Percentiles rank a stretch among this genome's conserved stretches.
phyloP scores from a whole-genome alignment of 2,888 invertebrate genomes.

The Apamea sordens region DNA sequence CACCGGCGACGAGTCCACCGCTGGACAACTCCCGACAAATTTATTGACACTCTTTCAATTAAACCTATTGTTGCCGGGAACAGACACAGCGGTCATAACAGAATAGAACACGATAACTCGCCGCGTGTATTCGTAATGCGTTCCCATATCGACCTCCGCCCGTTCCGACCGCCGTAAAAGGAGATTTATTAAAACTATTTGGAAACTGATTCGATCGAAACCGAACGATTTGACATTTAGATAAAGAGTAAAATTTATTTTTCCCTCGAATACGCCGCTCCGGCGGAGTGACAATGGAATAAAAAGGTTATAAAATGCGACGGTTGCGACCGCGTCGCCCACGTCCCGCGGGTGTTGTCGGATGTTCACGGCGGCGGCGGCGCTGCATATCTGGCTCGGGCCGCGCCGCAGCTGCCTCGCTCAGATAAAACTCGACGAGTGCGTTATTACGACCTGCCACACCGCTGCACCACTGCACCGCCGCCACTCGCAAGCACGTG shows the following conservation, averaged over 20 bases:
- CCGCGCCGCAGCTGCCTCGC: conserved; percentile 79
- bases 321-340: conserved; percentile 85
- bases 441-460: conserved; percentile 83
- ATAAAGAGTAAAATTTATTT: conserved; percentile 90
- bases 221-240: conserved; percentile 90
- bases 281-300: conserved; percentile 89
- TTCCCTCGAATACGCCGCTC: conserved; percentile 84
- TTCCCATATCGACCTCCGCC: conserved; percentile 84
- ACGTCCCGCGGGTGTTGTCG: conserved; percentile 86
- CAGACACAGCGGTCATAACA: conserved; percentile 87
- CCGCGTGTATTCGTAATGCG: conserved; percentile 86
- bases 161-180: conserved; percentile 87
- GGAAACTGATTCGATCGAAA: conserved; percentile 90
- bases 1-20: conserved; percentile 84
- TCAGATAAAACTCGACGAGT: conserved; percentile 87
- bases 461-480: conserved; percentile 33
- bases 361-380: conserved; percentile 77
- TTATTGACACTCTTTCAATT: conserved; percentile 91
- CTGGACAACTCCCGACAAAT: conserved; percentile 84
- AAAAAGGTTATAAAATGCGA: conserved; percentile 90
- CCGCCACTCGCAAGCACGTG: conserved; percentile 86
- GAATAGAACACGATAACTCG: conserved; percentile 89
- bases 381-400: conserved; percentile 74
- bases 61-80: conserved; percentile 88
- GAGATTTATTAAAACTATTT: conserved; percentile 91